These are phyloP conservation scores for Astyanax mexicanus DNA, from an alignment of 2,797 vertebrate genomes.

Conservation along the genomic window DNA sequence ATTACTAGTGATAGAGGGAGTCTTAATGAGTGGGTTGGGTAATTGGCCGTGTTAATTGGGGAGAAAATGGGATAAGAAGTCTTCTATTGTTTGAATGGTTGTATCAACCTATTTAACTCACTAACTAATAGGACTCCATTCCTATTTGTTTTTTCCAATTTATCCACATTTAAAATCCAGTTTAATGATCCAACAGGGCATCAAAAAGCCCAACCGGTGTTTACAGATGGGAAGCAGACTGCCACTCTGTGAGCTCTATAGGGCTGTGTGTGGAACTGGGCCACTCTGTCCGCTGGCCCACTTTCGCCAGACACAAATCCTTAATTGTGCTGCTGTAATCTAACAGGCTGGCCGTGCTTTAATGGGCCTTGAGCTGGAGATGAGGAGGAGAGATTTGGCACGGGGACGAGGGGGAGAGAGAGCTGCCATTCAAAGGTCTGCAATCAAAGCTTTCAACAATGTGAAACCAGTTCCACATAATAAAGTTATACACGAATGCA, in stretches of 20 bases:
- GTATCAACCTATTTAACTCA: no score
- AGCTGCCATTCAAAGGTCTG: background rate
- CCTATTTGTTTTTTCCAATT: no score
- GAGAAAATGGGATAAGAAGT: no score
- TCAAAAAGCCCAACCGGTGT: background rate
- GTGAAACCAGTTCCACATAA: no score
- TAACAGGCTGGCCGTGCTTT: constrained; percentile 15
- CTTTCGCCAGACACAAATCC: constrained; percentile 44
- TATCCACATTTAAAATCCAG: background rate
- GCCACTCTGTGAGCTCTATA: background rate
- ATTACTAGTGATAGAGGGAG: no score
- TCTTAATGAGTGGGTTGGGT: no score
- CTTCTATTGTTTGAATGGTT: no score
- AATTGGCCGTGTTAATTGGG: no score
- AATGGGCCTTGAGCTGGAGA: background rate
- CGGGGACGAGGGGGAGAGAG: background rate
- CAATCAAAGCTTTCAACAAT: no score
- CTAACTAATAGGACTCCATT: no score
- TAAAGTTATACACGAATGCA: background rate
- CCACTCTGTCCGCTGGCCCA: constrained; percentile 14
- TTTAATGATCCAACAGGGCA: background rate
- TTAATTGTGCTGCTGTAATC: constrained; percentile 32
- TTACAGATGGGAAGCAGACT: background rate
- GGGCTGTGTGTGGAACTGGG: constrained; percentile 6
- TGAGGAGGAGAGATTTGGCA: background rate